Evolutionary conservation across 2,888 invertebrate species (phyloP).

Genomic region (Himalopsyche tibetana): DNA sequence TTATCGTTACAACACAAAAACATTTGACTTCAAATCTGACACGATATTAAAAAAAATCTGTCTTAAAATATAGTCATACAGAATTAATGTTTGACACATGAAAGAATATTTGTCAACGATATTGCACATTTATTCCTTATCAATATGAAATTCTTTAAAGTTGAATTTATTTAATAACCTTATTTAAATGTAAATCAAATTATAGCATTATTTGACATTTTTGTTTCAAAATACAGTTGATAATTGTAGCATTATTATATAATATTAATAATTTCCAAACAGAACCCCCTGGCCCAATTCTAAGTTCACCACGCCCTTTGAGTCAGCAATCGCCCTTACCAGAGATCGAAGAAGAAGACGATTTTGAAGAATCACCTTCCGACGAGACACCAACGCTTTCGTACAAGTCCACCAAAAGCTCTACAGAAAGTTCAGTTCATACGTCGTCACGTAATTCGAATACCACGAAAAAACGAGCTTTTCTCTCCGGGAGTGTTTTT

Average conservation of each 20-base stretch:
- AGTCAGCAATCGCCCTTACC: slow-evolving; percentile 86
- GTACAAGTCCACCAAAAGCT: slow-evolving; percentile 76
- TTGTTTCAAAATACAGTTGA: background rate
- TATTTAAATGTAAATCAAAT: too few species aligned
- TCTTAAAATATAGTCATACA: too few species aligned
- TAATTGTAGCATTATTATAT: background rate
- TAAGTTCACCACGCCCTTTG: slow-evolving; percentile 78
- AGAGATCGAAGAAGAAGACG: slow-evolving; percentile 90
- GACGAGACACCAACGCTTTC: slow-evolving; percentile 76
- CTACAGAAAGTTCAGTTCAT: slow-evolving; percentile 75
- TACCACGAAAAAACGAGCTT: slow-evolving; percentile 66
- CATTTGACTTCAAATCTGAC: too few species aligned
- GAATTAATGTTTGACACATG: too few species aligned
- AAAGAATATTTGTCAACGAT: too few species aligned
- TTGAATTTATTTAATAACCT: too few species aligned
- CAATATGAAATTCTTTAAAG: too few species aligned
- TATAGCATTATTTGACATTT: too few species aligned
- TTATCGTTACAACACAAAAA: too few species aligned
- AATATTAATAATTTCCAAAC: slow-evolving; percentile 43
- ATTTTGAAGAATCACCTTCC: slow-evolving; percentile 77
- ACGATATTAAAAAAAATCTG: too few species aligned
- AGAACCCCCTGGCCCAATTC: slow-evolving; percentile 76
- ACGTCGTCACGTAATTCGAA: slow-evolving; percentile 74
- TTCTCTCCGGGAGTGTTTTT: slow-evolving; percentile 69
- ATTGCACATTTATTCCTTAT: too few species aligned